Evolutionary conservation across 2,888 invertebrate species (phyloP).

Genomic region (Dryococelus australis): DNA sequence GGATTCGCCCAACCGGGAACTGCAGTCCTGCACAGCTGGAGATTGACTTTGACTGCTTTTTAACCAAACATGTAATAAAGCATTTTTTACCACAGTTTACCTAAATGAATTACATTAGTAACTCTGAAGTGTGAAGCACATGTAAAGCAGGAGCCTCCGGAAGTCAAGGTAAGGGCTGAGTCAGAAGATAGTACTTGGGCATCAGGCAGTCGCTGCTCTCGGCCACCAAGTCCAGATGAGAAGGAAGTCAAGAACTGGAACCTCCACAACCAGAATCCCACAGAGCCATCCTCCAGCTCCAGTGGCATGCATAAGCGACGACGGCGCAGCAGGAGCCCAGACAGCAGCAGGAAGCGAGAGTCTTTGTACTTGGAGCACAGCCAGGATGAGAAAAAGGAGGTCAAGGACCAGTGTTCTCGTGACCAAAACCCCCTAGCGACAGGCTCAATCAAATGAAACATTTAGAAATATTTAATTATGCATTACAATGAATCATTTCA

Average conservation of each 20-base stretch:
- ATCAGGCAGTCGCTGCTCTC: background rate
- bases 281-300: too few relatives aligned
- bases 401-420: background rate
- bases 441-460: too few relatives aligned
- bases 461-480: too few relatives aligned
- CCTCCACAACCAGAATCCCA: background rate
- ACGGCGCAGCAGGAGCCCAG: background rate
- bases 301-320: background rate
- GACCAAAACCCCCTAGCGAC: background rate
- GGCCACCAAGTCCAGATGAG: background rate
- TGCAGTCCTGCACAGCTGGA: too few relatives aligned
- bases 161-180: background rate
- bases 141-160: background rate
- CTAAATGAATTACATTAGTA: too few relatives aligned
- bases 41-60: too few relatives aligned
- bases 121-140: background rate
- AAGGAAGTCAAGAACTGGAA: background rate
- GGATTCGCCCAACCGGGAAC: too few relatives aligned
- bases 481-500: too few relatives aligned
- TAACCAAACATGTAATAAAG: too few relatives aligned
- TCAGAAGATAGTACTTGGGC: background rate
- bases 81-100: too few relatives aligned
- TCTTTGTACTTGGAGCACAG: background rate
- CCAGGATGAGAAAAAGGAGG: background rate
- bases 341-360: background rate